Evolutionary conservation across 2,888 invertebrate genomes (phyloP).

Genomic region (Lissonota sp.): DNA sequence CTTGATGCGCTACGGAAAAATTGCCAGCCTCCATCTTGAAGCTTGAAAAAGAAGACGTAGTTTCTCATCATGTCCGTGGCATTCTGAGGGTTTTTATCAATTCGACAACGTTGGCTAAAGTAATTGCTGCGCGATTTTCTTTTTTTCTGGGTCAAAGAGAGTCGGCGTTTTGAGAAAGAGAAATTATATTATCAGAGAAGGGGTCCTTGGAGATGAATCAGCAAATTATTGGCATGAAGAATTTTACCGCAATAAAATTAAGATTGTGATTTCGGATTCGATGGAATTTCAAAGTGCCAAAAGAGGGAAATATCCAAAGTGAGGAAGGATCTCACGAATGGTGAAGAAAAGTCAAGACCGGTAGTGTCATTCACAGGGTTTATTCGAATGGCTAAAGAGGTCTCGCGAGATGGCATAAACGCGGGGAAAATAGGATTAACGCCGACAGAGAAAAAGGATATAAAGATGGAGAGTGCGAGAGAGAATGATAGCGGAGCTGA

Average conservation of each 20-base stretch:
- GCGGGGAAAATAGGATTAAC: slow-evolving; percentile 32
- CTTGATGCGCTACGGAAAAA: slow-evolving; percentile 14
- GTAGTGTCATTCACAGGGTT: neutral
- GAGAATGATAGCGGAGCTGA: slow-evolving; percentile 12
- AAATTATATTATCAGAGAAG: too few species aligned
- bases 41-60: neutral
- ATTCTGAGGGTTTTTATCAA: neutral
- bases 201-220: neutral
- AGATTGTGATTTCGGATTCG: slow-evolving; percentile 20
- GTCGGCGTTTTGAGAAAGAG: too few species aligned
- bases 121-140: neutral
- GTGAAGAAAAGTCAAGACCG: neutral
- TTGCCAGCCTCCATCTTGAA: neutral
- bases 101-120: neutral
- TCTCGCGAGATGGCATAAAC: slow-evolving; percentile 32
- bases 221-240: slow-evolving; percentile 12
- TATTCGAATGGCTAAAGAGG: slow-evolving; percentile 22
- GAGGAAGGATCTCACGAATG: slow-evolving; percentile 19
- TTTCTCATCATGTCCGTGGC: slow-evolving; percentile 3
- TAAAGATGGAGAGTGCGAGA: slow-evolving; percentile 28
- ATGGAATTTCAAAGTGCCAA: slow-evolving; percentile 4
- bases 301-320: neutral
- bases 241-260: too few species aligned
- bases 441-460: slow-evolving; percentile 25
- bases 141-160: too few species aligned